A percentile compares a stretch with the other conserved stretches of the same genome.
These are phyloP conservation scores for Pimephales promelas DNA, from an alignment of 2,113 vertebrate species.

Conservation along the genomic window DNA sequence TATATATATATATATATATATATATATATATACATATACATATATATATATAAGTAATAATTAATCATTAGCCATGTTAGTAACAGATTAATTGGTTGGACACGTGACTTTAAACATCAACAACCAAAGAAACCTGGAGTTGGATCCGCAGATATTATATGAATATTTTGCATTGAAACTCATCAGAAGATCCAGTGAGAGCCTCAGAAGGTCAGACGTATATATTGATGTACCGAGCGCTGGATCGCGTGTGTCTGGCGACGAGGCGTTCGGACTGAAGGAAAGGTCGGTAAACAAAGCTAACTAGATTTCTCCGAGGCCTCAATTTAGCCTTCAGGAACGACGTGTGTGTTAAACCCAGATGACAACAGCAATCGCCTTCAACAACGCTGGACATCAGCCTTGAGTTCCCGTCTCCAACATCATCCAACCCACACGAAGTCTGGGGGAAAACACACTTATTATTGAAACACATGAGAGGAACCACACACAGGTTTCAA, in stretches of 20 bases:
- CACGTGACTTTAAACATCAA: no score
- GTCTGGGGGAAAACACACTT: no score
- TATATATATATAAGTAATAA: no score
- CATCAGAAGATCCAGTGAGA: no score
- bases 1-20: no score
- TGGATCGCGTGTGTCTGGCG: not conserved
- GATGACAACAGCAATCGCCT: not conserved
- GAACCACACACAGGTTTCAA: not conserved
- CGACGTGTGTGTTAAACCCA: not conserved
- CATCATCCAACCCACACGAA: no score
- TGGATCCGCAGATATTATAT: no score
- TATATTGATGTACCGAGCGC: not conserved
- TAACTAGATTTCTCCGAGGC: slow-evolving; percentile 24
- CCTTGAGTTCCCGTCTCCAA: no score
- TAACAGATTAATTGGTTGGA: no score
- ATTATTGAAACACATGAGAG: not conserved
- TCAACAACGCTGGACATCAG: not conserved
- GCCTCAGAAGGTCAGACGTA: not conserved
- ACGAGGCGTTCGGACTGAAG: not conserved
- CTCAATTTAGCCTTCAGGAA: slow-evolving; percentile 44
- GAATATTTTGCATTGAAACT: not conserved
- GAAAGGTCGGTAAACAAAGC: slow-evolving; percentile 7
- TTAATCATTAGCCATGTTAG: no score
- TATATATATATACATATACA: no score
- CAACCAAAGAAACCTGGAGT: no score